A percentile compares a stretch with the other conserved stretches of the same genome.
Conservation (phyloP, 2,797 vertebrate genomes). For the Labeo calbasu region DNA sequence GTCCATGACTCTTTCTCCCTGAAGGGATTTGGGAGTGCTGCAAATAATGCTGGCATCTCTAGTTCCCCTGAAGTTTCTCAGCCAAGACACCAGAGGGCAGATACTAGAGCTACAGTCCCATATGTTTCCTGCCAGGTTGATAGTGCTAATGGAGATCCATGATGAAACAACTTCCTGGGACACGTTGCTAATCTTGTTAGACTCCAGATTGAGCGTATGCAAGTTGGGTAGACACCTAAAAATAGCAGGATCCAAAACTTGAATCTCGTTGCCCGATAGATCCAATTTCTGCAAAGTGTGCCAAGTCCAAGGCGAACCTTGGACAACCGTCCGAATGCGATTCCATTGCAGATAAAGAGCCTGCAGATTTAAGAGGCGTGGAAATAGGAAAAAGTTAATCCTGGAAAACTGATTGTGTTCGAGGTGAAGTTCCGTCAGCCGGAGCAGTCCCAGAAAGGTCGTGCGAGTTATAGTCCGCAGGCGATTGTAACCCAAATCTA, state of each 20-base stretch:
- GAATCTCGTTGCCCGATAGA: slow-evolving; percentile 95
- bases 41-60: slow-evolving; percentile 96
- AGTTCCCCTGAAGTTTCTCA: slow-evolving; percentile 87
- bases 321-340: slow-evolving; percentile 89
- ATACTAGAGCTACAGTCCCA: slow-evolving; percentile 95
- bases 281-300: slow-evolving; percentile 93
- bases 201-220: slow-evolving; percentile 92
- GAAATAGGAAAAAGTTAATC: slow-evolving; percentile 95
- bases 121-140: slow-evolving; percentile 91
- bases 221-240: slow-evolving; percentile 94
- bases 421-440: slow-evolving; percentile 91
- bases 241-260: slow-evolving; percentile 83
- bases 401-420: slow-evolving; percentile 98
- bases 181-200: slow-evolving; percentile 94
- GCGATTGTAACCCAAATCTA: slow-evolving; percentile 95
- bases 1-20: slow-evolving; percentile 90
- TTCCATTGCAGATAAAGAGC: slow-evolving; percentile 96
- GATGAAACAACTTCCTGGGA: slow-evolving; percentile 89
- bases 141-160: slow-evolving; percentile 90
- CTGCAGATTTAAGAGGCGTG: slow-evolving; percentile 92
- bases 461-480: slow-evolving; percentile 90
- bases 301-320: slow-evolving; percentile 93
- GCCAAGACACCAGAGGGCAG: slow-evolving; percentile 92
- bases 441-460: slow-evolving; percentile 90
- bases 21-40: slow-evolving; percentile 89